phyloP scores from a whole-genome alignment of 2,113 vertebrate species.

The Bombycilla garrulus region DNA sequence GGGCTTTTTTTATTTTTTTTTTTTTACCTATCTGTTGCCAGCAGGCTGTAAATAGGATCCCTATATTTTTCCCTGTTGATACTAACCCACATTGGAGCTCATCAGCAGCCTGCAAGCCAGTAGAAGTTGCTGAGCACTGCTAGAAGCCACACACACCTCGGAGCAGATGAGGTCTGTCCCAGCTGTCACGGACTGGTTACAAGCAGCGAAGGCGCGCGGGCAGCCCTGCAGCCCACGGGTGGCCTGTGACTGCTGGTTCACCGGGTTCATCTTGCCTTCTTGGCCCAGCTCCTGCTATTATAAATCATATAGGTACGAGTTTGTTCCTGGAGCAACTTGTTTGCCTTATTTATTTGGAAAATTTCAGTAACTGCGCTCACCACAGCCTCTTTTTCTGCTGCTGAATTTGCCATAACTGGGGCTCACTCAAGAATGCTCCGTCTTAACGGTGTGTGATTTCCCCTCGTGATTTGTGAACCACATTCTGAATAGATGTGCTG shows the following conservation, averaged over 20 bases:
- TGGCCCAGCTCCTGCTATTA: constrained; percentile 50
- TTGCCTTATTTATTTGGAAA: constrained; percentile 83
- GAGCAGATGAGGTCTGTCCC: background rate
- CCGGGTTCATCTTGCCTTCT: constrained; percentile 51
- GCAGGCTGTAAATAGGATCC: constrained; percentile 74
- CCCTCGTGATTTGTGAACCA: constrained; percentile 56
- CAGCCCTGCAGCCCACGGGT: constrained; percentile 47
- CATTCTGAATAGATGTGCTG: constrained; percentile 62
- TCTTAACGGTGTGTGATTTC: constrained; percentile 75
- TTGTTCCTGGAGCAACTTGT: constrained; percentile 77
- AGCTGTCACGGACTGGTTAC: background rate
- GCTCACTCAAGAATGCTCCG: constrained; percentile 70
- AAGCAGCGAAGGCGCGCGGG: background rate
- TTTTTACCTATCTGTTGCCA: constrained; percentile 64
- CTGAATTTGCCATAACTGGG: constrained; percentile 66
- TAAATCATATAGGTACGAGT: constrained; percentile 76
- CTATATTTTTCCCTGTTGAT: constrained; percentile 66
- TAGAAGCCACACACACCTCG: constrained; percentile 34
- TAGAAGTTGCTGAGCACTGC: constrained; percentile 13
- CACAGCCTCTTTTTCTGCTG: constrained; percentile 44
- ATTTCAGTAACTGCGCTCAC: constrained; percentile 71
- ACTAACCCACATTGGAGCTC: constrained; percentile 51
- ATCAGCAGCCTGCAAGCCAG: constrained; percentile 24
- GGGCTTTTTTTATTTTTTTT: background rate
- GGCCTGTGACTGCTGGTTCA: constrained; percentile 67